These are phyloP conservation scores for Uromys caudimaculatus DNA, from an alignment of 2,797 vertebrate species.

Conservation along the genomic window DNA sequence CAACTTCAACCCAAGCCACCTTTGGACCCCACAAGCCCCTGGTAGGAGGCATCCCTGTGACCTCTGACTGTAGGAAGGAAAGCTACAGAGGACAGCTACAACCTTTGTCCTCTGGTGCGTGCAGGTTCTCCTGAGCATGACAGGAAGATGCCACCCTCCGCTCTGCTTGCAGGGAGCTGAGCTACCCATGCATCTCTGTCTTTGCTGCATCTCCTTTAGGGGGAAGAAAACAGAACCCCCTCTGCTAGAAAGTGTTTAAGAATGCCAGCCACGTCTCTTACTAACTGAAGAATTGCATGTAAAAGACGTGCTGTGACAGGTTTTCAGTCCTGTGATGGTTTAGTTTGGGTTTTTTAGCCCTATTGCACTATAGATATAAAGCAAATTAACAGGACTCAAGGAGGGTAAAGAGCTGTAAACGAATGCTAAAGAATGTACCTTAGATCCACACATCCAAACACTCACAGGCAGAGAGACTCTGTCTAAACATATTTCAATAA, in stretches of 20 bases:
- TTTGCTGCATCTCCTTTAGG: background rate
- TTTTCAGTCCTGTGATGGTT: background rate
- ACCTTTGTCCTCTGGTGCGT: background rate
- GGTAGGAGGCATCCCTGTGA: background rate
- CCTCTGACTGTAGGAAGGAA: background rate
- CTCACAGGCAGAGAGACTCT: background rate
- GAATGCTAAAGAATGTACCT: background rate
- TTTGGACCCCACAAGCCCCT: background rate
- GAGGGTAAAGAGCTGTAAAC: background rate
- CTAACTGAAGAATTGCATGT: background rate
- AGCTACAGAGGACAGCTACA: background rate
- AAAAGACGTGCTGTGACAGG: background rate
- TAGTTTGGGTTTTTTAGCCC: background rate
- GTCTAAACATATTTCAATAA: constrained; percentile 13
- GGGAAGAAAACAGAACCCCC: background rate
- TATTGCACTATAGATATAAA: constrained; percentile 10
- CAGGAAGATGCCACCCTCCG: background rate
- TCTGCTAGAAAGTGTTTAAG: background rate
- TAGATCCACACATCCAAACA: background rate
- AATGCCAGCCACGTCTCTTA: background rate
- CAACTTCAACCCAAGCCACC: background rate
- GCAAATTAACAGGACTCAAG: background rate
- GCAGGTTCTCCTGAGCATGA: background rate
- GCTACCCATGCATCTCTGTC: background rate
- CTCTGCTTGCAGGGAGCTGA: background rate